Evolutionary conservation across 2,113 vertebrate species (phyloP).

Genomic region (Dendropsophus ebraccatus): DNA sequence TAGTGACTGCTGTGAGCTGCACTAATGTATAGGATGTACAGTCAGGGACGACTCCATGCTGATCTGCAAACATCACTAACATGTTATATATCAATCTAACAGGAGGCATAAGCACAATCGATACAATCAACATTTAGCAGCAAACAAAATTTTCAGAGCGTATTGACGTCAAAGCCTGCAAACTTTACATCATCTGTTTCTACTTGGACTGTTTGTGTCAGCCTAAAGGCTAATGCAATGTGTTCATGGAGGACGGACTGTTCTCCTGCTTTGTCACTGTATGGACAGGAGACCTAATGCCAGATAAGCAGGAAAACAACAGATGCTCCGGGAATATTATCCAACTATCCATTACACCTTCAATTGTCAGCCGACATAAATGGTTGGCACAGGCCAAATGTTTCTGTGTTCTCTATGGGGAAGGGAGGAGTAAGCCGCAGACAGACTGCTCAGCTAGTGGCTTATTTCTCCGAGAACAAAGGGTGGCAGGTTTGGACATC

Average conservation of each 20-base stretch:
- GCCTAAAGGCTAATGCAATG: not conserved
- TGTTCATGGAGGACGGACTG: not conserved
- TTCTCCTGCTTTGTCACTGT: not conserved
- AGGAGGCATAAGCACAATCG: slow-evolving; percentile 2
- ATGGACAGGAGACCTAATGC: not conserved
- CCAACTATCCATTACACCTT: too few species aligned
- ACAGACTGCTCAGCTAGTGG: too few species aligned
- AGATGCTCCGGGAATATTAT: not conserved
- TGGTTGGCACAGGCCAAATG: too few species aligned
- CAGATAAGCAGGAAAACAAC: not conserved
- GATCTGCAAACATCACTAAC: slow-evolving; percentile 6
- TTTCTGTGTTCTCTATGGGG: too few species aligned
- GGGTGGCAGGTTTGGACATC: too few species aligned
- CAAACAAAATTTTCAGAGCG: not conserved
- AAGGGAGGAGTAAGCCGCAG: too few species aligned
- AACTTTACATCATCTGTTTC: slow-evolving; percentile 2
- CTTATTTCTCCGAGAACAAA: too few species aligned
- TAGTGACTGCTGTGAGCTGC: not conserved
- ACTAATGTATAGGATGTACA: slow-evolving; percentile 1
- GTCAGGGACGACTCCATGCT: not conserved
- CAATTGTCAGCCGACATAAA: too few species aligned
- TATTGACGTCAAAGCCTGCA: slow-evolving; percentile 15
- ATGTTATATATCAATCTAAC: not conserved
- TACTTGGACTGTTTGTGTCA: not conserved
- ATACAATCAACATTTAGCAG: not conserved